Conservation (phyloP, 2,888 invertebrate genomes). For the Eristalis pertinax region DNA sequence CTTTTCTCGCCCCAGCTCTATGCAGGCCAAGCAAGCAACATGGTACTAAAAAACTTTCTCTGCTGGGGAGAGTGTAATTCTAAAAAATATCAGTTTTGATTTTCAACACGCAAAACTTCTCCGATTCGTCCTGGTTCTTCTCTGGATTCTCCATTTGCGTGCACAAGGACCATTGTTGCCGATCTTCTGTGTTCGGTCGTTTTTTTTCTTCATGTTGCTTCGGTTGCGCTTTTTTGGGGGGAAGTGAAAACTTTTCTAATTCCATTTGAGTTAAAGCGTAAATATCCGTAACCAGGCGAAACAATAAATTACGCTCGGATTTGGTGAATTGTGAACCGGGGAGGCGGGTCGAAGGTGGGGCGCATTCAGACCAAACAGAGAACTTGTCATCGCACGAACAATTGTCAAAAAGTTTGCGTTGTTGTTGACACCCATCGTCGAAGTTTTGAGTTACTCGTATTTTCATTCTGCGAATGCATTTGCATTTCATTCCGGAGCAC, state of each 20-base stretch:
- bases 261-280: slow-evolving; percentile 58
- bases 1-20: not conserved
- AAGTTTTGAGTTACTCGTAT: not conserved
- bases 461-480: not conserved
- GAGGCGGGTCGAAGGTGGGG: not conserved
- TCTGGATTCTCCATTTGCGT: not conserved
- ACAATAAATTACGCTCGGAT: slow-evolving; percentile 64
- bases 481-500: not conserved
- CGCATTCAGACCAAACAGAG: slow-evolving; percentile 22
- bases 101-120: slow-evolving; percentile 37
- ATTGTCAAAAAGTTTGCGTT: slow-evolving; percentile 49
- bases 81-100: slow-evolving; percentile 54
- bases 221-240: slow-evolving; percentile 29
- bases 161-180: not conserved
- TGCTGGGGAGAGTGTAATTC: not conserved
- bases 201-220: slow-evolving; percentile 2
- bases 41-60: slow-evolving; percentile 20
- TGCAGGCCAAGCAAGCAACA: slow-evolving; percentile 22
- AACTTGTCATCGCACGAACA: slow-evolving; percentile 46
- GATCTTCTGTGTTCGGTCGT: not conserved
- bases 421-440: slow-evolving; percentile 53
- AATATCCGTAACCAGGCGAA: slow-evolving; percentile 64
- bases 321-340: slow-evolving; percentile 3
- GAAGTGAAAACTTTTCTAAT: slow-evolving; percentile 63
- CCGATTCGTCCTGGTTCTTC: slow-evolving; percentile 11